Evolutionary conservation across 2,797 vertebrate species (phyloP).

Genomic region (Artibeus jamaicensis): DNA sequence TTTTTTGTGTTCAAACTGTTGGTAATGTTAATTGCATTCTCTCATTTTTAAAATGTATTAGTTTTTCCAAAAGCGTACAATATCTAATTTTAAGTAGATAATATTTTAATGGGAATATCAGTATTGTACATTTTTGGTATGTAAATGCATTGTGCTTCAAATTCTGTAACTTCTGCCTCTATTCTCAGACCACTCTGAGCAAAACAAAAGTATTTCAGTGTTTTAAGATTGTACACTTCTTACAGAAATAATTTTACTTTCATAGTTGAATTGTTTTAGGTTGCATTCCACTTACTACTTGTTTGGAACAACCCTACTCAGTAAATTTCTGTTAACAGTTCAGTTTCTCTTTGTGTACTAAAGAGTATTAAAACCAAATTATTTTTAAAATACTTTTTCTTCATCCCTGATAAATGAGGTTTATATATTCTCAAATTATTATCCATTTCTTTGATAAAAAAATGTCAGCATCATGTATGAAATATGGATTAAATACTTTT

Average conservation of each 20-base stretch:
- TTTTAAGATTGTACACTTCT: conserved; percentile 49
- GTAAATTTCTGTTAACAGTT: conserved; percentile 25
- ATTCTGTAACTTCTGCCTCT: conserved; percentile 78
- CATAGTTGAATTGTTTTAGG: background rate
- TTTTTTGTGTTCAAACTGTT: conserved; percentile 78
- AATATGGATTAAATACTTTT: conserved; percentile 10
- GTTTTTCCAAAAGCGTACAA: conserved; percentile 61
- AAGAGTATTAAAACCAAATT: background rate
- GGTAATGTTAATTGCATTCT: conserved; percentile 75
- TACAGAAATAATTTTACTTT: conserved; percentile 48
- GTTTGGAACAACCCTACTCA: background rate
- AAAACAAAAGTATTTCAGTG: conserved; percentile 74
- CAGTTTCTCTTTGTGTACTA: conserved; percentile 43
- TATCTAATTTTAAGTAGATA: conserved; percentile 61
- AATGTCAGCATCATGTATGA: conserved; percentile 28
- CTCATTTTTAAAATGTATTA: conserved; percentile 78
- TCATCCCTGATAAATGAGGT: background rate
- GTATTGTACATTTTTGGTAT: conserved; percentile 80
- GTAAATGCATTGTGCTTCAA: conserved; percentile 82
- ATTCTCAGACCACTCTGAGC: conserved; percentile 88
- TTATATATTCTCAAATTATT: conserved; percentile 51
- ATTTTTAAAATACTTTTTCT: background rate
- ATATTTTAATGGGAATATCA: conserved; percentile 68
- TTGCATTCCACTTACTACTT: background rate
- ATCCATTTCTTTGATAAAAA: background rate